Evolutionary conservation across 2,797 vertebrate genomes (phyloP), one percentile per base, ranked within the genome.

Genomic region (Trachurus trachurus): DNA sequence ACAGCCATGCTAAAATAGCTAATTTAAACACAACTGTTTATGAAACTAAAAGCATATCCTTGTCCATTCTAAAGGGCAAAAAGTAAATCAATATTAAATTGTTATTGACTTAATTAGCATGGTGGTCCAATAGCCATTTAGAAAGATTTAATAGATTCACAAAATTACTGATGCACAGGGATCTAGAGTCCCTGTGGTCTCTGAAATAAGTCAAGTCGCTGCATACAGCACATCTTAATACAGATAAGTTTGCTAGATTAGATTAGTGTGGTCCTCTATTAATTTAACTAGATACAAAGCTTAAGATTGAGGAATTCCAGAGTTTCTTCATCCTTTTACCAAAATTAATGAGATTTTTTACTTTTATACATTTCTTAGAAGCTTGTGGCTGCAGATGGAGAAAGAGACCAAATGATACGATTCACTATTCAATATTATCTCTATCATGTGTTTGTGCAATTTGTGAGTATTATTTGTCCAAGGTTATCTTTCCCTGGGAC

Each of bases 401-500:
- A 73, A 64, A 62, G 45, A 82, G 44, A 79, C 64, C 40, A 70
- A 76, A 67, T 42, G 34, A 84, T 78, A 71, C 50, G 56, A 59
- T 60, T 50, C 56, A 64, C 74, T 57, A 67, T 82, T 79, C 56
- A 71, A 73, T 76, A 67, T 76, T 60, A 84, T 84, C 63, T 75
- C 22, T 44, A 34, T 80, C 1, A 8, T 56, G 56, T 85, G 21
- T 79, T 82, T 84, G 29, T 56, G 6, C 1, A n/a, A 58, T 76
- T 74, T 74, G 13, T 52, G 67, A 83, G 68, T 84, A 58, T 75
- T 81, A 67, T 83, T 80, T 75, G 80, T 76, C 76, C 84, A 67
- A 78, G 63, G 78, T 89, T 86, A 88, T 89, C 72, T 84, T 71
- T 65, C 76, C 39, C 72, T 73, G 34, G 83, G 70, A 79, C 76